These are phyloP conservation scores for Chironomus tepperi DNA, from an alignment of 1,140 invertebrate genomes.

Conservation along the genomic window DNA sequence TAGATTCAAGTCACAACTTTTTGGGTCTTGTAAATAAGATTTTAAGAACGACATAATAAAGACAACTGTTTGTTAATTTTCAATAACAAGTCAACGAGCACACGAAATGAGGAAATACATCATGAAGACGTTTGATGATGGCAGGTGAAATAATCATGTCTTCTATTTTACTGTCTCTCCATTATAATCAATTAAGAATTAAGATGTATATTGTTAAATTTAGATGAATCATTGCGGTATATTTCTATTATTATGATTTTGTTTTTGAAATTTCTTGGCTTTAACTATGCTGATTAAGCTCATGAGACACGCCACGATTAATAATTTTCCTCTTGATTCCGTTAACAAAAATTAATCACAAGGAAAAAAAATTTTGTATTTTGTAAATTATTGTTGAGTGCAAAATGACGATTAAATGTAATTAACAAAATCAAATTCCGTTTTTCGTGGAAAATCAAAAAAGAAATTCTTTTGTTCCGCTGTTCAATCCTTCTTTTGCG, in stretches of 20 bases:
- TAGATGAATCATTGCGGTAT: background rate
- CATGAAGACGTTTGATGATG: background rate
- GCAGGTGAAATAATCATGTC: background rate
- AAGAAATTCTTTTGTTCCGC: background rate
- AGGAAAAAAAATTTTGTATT: background rate
- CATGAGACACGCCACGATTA: constrained; percentile 5
- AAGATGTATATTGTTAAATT: constrained; percentile 4
- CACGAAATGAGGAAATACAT: background rate
- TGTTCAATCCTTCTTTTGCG: background rate
- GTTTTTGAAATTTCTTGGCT: background rate
- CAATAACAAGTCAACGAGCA: background rate
- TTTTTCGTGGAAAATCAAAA: background rate
- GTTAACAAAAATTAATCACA: background rate
- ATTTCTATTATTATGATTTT: too few relatives aligned
- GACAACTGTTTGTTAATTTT: background rate
- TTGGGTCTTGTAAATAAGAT: background rate
- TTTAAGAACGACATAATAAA: background rate
- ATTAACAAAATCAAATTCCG: background rate
- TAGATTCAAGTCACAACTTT: background rate
- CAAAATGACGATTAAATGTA: constrained; percentile 14
- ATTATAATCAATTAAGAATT: constrained; percentile 10
- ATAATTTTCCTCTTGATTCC: background rate
- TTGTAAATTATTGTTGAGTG: constrained; percentile 6
- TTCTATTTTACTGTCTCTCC: background rate
- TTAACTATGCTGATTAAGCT: constrained; percentile 12